Conservation (phyloP, 2,888 invertebrate genomes). For the Pseudococcus longispinus region DNA sequence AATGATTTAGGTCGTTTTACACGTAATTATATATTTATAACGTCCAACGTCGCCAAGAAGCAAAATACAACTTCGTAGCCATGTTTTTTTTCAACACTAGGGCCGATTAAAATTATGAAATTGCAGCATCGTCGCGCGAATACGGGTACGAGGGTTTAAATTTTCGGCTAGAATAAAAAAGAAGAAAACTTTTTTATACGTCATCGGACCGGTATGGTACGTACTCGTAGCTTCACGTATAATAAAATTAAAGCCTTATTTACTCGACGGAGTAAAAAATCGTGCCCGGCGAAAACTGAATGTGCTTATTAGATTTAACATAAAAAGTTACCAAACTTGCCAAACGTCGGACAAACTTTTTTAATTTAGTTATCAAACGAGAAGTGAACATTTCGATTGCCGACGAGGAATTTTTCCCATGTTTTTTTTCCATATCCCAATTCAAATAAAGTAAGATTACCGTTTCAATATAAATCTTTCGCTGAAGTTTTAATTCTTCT, state of each 20-base stretch:
- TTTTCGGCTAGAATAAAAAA: background rate
- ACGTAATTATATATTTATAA: slow-evolving; percentile 14
- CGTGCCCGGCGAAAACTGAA: background rate
- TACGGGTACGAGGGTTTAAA: background rate
- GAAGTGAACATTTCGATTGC: slow-evolving; percentile 11
- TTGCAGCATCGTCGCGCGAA: background rate
- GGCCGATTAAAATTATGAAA: background rate
- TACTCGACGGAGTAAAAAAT: background rate
- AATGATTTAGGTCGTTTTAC: slow-evolving; percentile 6
- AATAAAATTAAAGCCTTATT: slow-evolving; percentile 35
- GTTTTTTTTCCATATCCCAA: background rate
- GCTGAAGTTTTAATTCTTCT: slow-evolving; percentile 33
- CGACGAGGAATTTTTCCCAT: background rate
- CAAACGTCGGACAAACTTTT: slow-evolving; percentile 27
- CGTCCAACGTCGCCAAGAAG: background rate
- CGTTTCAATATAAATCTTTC: slow-evolving; percentile 37
- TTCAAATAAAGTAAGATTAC: slow-evolving; percentile 20
- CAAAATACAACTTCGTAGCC: background rate
- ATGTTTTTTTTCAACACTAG: background rate
- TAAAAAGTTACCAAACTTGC: slow-evolving; percentile 30
- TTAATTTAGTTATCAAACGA: slow-evolving; percentile 37
- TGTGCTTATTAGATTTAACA: slow-evolving; percentile 17
- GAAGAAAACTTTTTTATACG: background rate
- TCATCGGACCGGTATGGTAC: background rate
- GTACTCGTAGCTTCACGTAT: background rate